Base-by-base conservation (phyloP, 1,140 invertebrate genomes). In the Parapsyche elsis region DNA sequence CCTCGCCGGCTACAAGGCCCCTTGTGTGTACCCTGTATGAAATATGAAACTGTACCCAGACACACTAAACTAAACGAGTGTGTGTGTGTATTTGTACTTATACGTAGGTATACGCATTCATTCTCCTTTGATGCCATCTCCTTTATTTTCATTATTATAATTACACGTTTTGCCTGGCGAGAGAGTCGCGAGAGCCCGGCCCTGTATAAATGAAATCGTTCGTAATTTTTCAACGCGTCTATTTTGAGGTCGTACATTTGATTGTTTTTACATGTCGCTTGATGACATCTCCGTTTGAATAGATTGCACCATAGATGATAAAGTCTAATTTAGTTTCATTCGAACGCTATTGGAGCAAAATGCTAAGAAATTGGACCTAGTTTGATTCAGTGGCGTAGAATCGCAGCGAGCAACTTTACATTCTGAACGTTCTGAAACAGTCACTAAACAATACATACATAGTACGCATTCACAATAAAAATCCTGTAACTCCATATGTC, bases 41-140 rank as follows among this genome's bases (percentile, higher is more conserved):
- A 77, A 77, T 77, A 77, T 77, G 75, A 77, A 77, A 77, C 75
- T 44, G 59, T 23, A 26, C 24, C 9, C 21, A 23, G 16, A 61
- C n/a, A 5, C 9, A 19, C 59, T 61, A 67, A 67, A 67, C 24
- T 21, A 30, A 16, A 12, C 21, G 10, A 16, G 19, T 67, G 19
- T 23, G 21, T 67, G 61, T 53, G 10, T 53, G 16, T 53, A 53
- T 53, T 5, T 53, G 16, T 53, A 53, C 16, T 4, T 53, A 46
- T 46, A 53, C 16, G 49, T 14, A 53, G 16, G 16, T 53, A 53
- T 53, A 53, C 12, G 10, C 16, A 53, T 53, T 53, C 49, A 7
- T 38, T 38, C 30, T 38, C 30, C 30, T 38, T 38, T 38, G 49
- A 53, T 53, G 49, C 49, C 49, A 53, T 53, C 49, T 53, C 49